Conservation (phyloP, 1,140 invertebrate genomes). For the Magallana ariakensis region DNA sequence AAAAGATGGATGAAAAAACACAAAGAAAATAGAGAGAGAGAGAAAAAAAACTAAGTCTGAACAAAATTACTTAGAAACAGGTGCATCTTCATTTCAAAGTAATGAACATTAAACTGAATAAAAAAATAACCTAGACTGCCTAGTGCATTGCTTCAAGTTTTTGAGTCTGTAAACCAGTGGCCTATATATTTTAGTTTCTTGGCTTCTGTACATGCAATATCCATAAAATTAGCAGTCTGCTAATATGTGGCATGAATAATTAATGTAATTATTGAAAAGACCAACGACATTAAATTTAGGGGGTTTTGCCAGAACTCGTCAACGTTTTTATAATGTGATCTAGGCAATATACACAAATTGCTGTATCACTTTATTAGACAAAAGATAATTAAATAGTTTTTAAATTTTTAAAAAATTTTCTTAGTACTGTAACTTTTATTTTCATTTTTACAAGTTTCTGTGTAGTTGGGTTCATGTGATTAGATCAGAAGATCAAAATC, state of each 20-base stretch:
- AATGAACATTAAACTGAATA: background rate
- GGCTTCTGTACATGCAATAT: background rate
- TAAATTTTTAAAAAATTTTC: no score
- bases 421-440: no score
- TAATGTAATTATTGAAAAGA: conserved; percentile 27
- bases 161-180: background rate
- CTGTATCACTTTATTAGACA: no score
- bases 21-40: background rate
- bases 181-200: background rate
- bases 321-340: background rate
- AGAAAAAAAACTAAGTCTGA: background rate
- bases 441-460: no score
- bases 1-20: background rate
- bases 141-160: background rate
- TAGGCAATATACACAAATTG: no score
- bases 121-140: background rate
- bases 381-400: no score
- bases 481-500: no score
- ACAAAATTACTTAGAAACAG: background rate
- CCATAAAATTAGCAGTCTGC: conserved; percentile 17
- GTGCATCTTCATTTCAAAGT: conserved; percentile 1
- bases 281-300: background rate
- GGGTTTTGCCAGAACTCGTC: background rate
- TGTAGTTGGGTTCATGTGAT: no score
- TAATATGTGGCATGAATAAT: conserved; percentile 26